Conservation (phyloP, 2,888 invertebrate species). For the Phrixothrix hirtus region DNA sequence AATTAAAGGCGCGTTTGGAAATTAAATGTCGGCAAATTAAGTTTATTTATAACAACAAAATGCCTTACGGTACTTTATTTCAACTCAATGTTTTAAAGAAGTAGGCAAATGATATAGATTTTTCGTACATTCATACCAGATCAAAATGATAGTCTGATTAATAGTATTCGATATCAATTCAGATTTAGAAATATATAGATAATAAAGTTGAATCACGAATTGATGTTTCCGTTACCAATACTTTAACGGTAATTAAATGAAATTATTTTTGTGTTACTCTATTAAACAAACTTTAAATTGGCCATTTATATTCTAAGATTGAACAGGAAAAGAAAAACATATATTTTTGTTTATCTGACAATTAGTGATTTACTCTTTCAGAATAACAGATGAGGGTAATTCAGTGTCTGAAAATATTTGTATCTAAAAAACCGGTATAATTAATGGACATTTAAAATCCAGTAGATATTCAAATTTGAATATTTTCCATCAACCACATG, state of each 20-base stretch:
- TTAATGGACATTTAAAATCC: constrained; percentile 8
- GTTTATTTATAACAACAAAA: too few species aligned
- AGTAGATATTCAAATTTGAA: constrained; percentile 4
- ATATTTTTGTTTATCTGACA: background rate
- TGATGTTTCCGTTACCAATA: background rate
- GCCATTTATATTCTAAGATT: background rate
- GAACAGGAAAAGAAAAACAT: background rate
- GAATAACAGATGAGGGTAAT: constrained; percentile 7
- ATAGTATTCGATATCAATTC: too few species aligned
- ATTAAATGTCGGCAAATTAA: too few species aligned
- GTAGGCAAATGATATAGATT: too few species aligned
- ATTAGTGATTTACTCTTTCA: constrained; percentile 3
- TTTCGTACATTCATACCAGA: too few species aligned
- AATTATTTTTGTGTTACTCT: background rate
- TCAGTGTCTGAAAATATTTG: constrained; percentile 1
- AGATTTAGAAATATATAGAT: too few species aligned
- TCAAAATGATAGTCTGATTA: too few species aligned
- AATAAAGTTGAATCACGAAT: too few species aligned
- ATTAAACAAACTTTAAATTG: background rate
- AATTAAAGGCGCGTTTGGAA: too few species aligned
- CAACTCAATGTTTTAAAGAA: too few species aligned
- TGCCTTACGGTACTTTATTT: too few species aligned
- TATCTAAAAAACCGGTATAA: constrained; percentile 3
- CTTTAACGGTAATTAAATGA: too few species aligned
- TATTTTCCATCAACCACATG: constrained; percentile 8